phyloP scores from a whole-genome alignment of 2,797 vertebrate genomes.

The Sebastes kiyomatsui region DNA sequence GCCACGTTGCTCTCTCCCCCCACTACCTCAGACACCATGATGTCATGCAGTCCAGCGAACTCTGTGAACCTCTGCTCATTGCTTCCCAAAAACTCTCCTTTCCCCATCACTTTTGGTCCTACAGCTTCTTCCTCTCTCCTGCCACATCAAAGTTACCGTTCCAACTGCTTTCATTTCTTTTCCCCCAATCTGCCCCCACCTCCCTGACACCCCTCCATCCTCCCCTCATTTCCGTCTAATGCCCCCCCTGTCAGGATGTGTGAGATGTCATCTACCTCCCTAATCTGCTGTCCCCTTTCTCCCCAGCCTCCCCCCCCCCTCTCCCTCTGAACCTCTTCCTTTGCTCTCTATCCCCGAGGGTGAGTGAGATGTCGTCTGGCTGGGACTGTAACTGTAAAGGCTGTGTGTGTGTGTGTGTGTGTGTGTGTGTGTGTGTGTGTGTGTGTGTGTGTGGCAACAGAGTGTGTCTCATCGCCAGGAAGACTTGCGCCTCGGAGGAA shows the following conservation, averaged over 20 bases:
- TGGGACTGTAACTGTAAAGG: slow-evolving; percentile 36
- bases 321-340: slow-evolving; percentile 45
- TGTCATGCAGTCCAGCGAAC: slow-evolving; percentile 25
- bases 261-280: slow-evolving; percentile 58
- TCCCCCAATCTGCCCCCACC: slow-evolving; percentile 19
- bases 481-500: slow-evolving; percentile 73
- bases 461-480: slow-evolving; percentile 60
- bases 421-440: slow-evolving; percentile 5
- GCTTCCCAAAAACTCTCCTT: slow-evolving; percentile 4
- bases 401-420: neutral
- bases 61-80: slow-evolving; percentile 3
- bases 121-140: neutral
- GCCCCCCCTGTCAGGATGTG: slow-evolving; percentile 47
- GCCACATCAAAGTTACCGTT: slow-evolving; percentile 25
- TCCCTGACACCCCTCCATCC: neutral
- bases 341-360: slow-evolving; percentile 44
- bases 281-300: slow-evolving; percentile 21
- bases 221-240: slow-evolving; percentile 12
- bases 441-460: slow-evolving; percentile 52
- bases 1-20: slow-evolving; percentile 17
- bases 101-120: neutral
- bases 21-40: neutral
- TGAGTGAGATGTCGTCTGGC: slow-evolving; percentile 69
- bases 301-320: neutral
- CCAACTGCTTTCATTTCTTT: slow-evolving; percentile 21